Base-by-base conservation (phyloP, 2,888 invertebrate species). In the Zaprionus bogoriensis region DNA sequence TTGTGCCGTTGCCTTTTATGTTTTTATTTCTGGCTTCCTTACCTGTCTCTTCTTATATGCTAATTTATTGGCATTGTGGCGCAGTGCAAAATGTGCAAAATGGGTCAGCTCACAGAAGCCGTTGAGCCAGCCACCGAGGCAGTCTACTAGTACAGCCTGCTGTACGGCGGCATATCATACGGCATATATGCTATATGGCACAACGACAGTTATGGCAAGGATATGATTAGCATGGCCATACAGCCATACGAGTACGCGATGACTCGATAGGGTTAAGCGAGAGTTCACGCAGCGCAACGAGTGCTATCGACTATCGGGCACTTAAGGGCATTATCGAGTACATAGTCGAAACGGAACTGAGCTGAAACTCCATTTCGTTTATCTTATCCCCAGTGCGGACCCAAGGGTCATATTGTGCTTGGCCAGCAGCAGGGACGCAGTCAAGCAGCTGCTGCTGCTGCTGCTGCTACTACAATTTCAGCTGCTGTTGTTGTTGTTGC, bases 311-410 rank as follows among this genome's bases (percentile, higher is more conserved):
- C 42, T 60, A 51, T 59, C 76, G 10, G 30, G 86, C 85, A 79
- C 79, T 79, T 85, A 82, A 85, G 80, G 83, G 77, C 74, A 79
- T 76, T 80, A 85, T 86, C 83, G 63, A 19, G 48, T 44, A 59
- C 39, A 53, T 23, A 38, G 30, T 28, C 30, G 38, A 65, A 67
- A 78, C 74, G 52, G 14, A 41, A 41, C 20, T 27, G 27, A 50
- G 12, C 20, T 14, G 63, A 77, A 81, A 72, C 81, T 81, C 61
- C 73, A 75, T 81, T 81, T 83, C 82, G 67, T 77, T 80, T 85
- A 80, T 80, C 80, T 80, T 80, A 80, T 80, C 80, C 86, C 44
- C 47, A 69, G 50, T 39, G 51, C 59, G 47, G 63, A 75, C 78
- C 70, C 66, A 63, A 69, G 85, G 82, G 82, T 87, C 82, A 78